Evolutionary conservation across 2,888 invertebrate genomes (phyloP).

Genomic region (Agrochola lota): DNA sequence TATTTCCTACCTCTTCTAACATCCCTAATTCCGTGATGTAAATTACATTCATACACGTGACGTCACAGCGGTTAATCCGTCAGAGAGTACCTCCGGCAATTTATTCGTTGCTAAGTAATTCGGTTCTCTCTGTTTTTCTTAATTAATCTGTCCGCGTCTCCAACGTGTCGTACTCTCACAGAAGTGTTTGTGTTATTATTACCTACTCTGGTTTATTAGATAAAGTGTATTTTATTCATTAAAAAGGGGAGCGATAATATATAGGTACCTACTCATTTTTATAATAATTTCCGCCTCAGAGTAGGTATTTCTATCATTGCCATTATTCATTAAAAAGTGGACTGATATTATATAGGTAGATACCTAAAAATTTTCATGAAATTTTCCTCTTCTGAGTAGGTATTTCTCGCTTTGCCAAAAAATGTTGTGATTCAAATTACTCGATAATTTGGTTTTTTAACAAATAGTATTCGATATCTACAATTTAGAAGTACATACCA

Average conservation of each 20-base stretch:
- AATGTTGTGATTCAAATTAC: too few relatives aligned
- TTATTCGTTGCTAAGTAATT: slow-evolving; percentile 62
- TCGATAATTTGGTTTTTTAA: too few relatives aligned
- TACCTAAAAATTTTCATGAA: too few relatives aligned
- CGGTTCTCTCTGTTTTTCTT: slow-evolving; percentile 62
- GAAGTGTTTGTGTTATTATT: slow-evolving; percentile 40
- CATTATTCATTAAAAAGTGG: too few relatives aligned
- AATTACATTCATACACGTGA: slow-evolving; percentile 55
- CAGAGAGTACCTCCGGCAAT: slow-evolving; percentile 48
- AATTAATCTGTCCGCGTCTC: slow-evolving; percentile 62
- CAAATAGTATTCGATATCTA: too few relatives aligned
- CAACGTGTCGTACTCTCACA: slow-evolving; percentile 21
- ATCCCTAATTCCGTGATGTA: slow-evolving; percentile 35
- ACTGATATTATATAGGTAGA: too few relatives aligned
- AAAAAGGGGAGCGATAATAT: too few relatives aligned
- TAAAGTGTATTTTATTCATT: neutral
- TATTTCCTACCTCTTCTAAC: neutral
- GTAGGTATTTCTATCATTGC: too few relatives aligned
- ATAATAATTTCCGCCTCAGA: neutral
- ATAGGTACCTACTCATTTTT: too few relatives aligned
- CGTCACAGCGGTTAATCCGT: slow-evolving; percentile 55
- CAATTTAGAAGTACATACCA: too few relatives aligned
- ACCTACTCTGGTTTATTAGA: slow-evolving; percentile 4
- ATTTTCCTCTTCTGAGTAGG: too few relatives aligned
- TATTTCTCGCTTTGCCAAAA: too few relatives aligned